Evolutionary conservation across 2,797 vertebrate genomes (phyloP).

Genomic region (Rhyacichthys aspro): DNA sequence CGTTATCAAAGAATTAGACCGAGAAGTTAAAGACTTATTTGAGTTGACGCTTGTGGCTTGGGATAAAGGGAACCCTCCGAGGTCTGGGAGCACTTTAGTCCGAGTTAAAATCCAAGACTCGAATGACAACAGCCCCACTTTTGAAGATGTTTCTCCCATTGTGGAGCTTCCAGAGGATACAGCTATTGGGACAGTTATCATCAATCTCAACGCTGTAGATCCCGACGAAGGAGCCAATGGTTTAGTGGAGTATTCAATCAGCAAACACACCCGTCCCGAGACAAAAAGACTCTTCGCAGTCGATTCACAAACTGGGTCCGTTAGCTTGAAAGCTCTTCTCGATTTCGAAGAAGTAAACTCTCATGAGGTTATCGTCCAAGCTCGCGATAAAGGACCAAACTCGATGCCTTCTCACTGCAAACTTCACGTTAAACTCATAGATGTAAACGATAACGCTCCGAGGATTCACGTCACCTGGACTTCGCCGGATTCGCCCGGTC

Average conservation of each 20-base stretch:
- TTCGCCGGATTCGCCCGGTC: conserved; percentile 67
- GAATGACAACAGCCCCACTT: conserved; percentile 91
- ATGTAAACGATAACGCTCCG: conserved; percentile 88
- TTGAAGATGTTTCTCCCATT: conserved; percentile 82
- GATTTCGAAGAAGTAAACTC: conserved; percentile 85
- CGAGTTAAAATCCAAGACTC: conserved; percentile 89
- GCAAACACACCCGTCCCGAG: conserved; percentile 81
- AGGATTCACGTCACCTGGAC: conserved; percentile 88
- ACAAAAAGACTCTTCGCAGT: conserved; percentile 85
- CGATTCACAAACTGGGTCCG: conserved; percentile 79
- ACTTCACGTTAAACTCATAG: conserved; percentile 86
- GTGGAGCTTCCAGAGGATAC: conserved; percentile 87
- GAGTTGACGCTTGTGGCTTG: conserved; percentile 85
- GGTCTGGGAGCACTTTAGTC: conserved; percentile 87
- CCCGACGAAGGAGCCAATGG: conserved; percentile 92
- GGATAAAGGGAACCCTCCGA: conserved; percentile 88
- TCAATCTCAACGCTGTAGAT: conserved; percentile 87
- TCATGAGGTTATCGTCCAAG: conserved; percentile 88
- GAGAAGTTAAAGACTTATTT: conserved; percentile 86
- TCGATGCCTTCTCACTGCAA: conserved; percentile 91
- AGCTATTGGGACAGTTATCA: conserved; percentile 81
- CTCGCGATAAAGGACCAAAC: conserved; percentile 87
- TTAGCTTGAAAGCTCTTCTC: conserved; percentile 80
- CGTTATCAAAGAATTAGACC: conserved; percentile 89
- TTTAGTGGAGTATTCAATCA: conserved; percentile 89